Percentiles rank a stretch among this genome's conserved stretches.
phyloP scores from a whole-genome alignment of 2,797 vertebrate species.

The Gobionotothen gibberifrons region DNA sequence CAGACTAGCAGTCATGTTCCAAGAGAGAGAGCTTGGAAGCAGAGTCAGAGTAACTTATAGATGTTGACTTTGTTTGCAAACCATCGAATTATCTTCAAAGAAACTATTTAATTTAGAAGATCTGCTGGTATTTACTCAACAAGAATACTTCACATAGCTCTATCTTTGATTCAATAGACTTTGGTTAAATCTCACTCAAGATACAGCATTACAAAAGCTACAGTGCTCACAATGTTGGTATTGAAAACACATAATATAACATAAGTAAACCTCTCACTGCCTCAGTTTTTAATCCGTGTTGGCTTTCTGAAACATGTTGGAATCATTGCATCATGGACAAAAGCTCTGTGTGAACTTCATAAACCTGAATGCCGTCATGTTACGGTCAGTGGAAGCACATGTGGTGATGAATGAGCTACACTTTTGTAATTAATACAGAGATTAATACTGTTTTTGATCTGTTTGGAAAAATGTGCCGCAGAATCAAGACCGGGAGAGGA shows the following conservation, averaged over 20 bases:
- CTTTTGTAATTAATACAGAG: not conserved
- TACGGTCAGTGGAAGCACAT: conserved; percentile 42
- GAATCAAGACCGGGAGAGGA: conserved; percentile 1
- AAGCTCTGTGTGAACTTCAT: conserved; percentile 26
- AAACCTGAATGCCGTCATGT: conserved; percentile 19
- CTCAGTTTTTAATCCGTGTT: not conserved
- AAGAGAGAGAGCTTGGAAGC: not conserved
- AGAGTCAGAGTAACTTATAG: not conserved
- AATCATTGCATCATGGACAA: conserved; percentile 51
- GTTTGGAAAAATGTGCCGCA: conserved; percentile 14
- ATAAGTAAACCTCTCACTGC: too few relatives aligned
- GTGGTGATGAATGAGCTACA: conserved; percentile 56
- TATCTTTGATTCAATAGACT: not conserved
- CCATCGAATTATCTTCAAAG: not conserved
- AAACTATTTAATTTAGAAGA: not conserved
- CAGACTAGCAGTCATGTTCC: not conserved
- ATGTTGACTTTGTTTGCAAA: not conserved
- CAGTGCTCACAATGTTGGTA: not conserved
- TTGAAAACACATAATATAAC: not conserved
- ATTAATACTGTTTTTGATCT: conserved; percentile 32
- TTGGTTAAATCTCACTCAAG: not conserved
- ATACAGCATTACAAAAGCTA: not conserved
- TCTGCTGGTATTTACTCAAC: not conserved
- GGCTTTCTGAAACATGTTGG: conserved; percentile 5
- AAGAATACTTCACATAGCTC: not conserved